phyloP scores from a whole-genome alignment of 53 echinoderm and acorn worm species.

The Patiria pectinifera region DNA sequence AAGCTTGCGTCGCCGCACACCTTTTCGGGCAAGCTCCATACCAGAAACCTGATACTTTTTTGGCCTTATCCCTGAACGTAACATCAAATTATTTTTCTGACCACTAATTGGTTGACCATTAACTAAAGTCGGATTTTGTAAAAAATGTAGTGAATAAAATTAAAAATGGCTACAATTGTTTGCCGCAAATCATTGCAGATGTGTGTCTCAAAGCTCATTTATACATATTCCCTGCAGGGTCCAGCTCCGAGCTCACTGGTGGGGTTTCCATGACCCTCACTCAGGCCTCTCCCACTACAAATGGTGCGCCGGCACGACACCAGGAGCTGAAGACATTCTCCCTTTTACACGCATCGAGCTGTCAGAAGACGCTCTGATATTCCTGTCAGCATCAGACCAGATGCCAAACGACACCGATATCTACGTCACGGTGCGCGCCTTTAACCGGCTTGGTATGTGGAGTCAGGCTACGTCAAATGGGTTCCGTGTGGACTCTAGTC shows the following conservation, averaged over 20 bases:
- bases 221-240: slow-evolving; percentile 4
- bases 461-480: slow-evolving; percentile 61
- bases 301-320: slow-evolving; percentile 70
- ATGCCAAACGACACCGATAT: slow-evolving; percentile 24
- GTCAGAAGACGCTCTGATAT: slow-evolving; percentile 20
- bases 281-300: slow-evolving; percentile 61
- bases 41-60: too few relatives aligned
- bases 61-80: too few relatives aligned
- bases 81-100: too few relatives aligned
- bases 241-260: slow-evolving; percentile 67
- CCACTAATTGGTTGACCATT: too few relatives aligned
- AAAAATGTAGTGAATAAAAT: too few relatives aligned
- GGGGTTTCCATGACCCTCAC: slow-evolving; percentile 72
- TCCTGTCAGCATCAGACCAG: slow-evolving; percentile 31
- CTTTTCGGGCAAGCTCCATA: too few relatives aligned
- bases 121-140: neutral
- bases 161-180: neutral
- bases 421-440: slow-evolving; percentile 63
- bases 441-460: slow-evolving; percentile 55
- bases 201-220: neutral
- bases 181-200: neutral
- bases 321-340: slow-evolving; percentile 61
- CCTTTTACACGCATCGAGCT: slow-evolving; percentile 22
- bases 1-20: too few relatives aligned
- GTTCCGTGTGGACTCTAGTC: slow-evolving; percentile 53